These are phyloP conservation scores for Pampusana beccarii DNA, from an alignment of 2,113 vertebrate species.

Conservation along the genomic window DNA sequence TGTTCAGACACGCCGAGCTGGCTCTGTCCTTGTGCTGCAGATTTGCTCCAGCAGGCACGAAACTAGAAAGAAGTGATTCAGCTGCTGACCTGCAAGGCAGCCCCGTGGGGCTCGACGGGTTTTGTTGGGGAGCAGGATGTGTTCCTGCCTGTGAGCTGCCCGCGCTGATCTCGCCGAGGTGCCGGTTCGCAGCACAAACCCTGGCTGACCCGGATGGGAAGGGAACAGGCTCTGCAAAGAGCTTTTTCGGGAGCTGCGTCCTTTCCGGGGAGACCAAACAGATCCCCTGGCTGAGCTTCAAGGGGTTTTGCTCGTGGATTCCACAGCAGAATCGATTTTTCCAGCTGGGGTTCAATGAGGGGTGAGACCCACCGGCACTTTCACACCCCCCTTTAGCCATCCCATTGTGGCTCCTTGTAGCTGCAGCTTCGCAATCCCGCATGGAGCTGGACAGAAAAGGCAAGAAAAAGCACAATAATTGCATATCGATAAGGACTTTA, in stretches of 20 bases:
- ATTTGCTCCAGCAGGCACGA: neutral
- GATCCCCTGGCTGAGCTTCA: neutral
- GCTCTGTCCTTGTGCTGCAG: neutral
- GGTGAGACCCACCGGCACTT: neutral
- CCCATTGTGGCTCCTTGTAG: neutral
- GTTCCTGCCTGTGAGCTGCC: neutral
- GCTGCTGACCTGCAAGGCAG: neutral
- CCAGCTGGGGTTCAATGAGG: neutral
- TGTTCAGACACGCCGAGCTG: neutral
- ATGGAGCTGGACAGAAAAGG: neutral
- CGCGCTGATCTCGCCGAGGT: neutral
- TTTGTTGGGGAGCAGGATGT: neutral
- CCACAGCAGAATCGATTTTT: neutral
- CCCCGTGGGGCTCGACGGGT: neutral
- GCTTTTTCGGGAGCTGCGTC: neutral
- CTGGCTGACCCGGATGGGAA: neutral
- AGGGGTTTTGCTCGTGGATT: neutral
- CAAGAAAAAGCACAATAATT: neutral
- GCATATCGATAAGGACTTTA: fast-evolving
- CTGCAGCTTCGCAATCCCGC: neutral
- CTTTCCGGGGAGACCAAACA: neutral
- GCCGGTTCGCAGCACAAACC: neutral
- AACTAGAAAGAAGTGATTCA: neutral
- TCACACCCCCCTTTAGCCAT: neutral
- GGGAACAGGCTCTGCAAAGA: neutral